Conservation (phyloP, 1,140 invertebrate species). For the Belonocnema kinseyi region DNA sequence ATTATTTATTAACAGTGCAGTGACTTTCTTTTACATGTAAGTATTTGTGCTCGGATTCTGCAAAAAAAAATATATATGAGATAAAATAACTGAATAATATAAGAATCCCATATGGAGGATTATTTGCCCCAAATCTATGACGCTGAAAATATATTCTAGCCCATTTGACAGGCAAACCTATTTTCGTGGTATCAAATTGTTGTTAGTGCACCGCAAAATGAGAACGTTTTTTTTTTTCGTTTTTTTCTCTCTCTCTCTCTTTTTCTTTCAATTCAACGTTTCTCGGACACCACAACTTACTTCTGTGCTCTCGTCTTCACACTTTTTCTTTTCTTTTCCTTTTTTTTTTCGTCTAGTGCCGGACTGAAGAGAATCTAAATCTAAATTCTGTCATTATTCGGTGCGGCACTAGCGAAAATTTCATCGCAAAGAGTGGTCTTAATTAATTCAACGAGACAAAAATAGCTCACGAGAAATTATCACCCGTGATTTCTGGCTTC, state of each 20-base stretch:
- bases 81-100: conserved; percentile 5
- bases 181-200: conserved; percentile 21
- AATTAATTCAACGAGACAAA: conserved; percentile 37
- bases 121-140: conserved; percentile 20
- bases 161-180: conserved; percentile 3
- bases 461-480: conserved; percentile 73
- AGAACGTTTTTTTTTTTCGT: no score
- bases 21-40: conserved; percentile 20
- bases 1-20: conserved; percentile 18
- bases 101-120: conserved; percentile 9
- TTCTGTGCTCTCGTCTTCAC: not conserved
- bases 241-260: no score
- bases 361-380: not conserved
- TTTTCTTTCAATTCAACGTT: no score
- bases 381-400: not conserved
- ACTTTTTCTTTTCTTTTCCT: not conserved
- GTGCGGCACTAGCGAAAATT: conserved; percentile 51
- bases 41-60: conserved; percentile 27
- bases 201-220: not conserved
- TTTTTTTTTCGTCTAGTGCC: not conserved
- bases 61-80: not conserved
- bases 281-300: not conserved
- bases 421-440: conserved; percentile 53
- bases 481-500: conserved; percentile 67
- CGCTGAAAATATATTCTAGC: conserved; percentile 30